Conservation (phyloP, 2,888 invertebrate species). For the Ferrisia virgata region DNA sequence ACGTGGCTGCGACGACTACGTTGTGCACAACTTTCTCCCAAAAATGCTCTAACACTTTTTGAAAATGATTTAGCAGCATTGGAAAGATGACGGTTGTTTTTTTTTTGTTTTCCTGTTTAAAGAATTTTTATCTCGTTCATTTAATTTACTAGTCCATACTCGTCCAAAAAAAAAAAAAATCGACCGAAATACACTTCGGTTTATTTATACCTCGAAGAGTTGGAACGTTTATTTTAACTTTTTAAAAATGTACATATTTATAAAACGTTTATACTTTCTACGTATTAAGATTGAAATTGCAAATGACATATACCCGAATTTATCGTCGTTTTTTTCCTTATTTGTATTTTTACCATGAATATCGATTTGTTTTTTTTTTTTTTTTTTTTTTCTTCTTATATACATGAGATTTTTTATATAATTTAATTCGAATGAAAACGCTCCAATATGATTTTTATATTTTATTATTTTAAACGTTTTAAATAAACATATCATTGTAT, state of each 20-base stretch:
- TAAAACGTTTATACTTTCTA: conserved; percentile 3
- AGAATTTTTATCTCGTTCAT: background rate
- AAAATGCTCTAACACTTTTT: background rate
- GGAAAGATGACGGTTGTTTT: background rate
- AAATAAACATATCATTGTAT: conserved; percentile 15
- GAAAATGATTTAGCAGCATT: background rate
- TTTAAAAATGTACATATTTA: conserved; percentile 18
- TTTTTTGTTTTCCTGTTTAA: background rate
- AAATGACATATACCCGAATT: background rate
- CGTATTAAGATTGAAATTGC: conserved; percentile 1
- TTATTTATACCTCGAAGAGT: conserved; percentile 5
- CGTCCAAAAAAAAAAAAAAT: no score
- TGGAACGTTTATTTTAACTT: background rate
- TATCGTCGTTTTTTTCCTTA: background rate
- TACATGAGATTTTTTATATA: background rate
- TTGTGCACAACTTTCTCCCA: background rate
- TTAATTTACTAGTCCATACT: conserved; percentile 26
- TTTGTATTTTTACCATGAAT: conserved; percentile 10
- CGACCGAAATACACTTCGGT: background rate
- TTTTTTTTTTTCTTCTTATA: background rate
- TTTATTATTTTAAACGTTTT: background rate
- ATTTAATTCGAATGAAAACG: background rate
- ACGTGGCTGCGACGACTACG: background rate
- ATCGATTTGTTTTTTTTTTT: conserved; percentile 16
- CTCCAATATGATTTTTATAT: background rate